Evolutionary conservation across 2,888 invertebrate genomes (phyloP).

Genomic region (Heliconius aoede): DNA sequence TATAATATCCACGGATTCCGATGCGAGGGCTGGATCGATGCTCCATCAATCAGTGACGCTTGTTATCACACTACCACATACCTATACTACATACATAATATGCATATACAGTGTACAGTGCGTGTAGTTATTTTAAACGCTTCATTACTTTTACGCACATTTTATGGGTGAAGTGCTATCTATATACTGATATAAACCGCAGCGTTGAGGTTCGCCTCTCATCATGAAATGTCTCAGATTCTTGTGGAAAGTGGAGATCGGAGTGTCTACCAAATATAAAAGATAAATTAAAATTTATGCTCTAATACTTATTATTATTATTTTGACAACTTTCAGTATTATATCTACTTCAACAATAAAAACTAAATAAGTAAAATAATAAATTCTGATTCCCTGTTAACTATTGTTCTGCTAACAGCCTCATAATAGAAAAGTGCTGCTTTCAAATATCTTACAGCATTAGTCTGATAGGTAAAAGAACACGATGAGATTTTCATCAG

Average conservation of each 20-base stretch:
- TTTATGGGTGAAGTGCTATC: not conserved
- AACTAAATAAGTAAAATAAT: slow-evolving; percentile 8
- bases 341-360: not conserved
- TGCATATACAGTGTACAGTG: not conserved
- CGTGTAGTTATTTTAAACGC: not conserved
- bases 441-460: slow-evolving; percentile 25
- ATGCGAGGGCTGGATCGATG: not conserved
- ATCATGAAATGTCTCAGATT: not conserved
- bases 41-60: not conserved
- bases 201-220: not conserved
- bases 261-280: not conserved
- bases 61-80: not conserved
- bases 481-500: slow-evolving; percentile 2
- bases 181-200: not conserved
- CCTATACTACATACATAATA: not conserved
- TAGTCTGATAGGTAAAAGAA: slow-evolving; percentile 21
- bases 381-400: not conserved
- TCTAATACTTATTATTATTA: not conserved
- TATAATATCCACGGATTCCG: not conserved
- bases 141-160: not conserved
- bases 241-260: not conserved
- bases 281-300: not conserved
- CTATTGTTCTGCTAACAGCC: not conserved
- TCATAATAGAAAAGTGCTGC: slow-evolving; percentile 10
- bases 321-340: not conserved